Conservation (phyloP, 2,888 invertebrate genomes). For the Plagodis pulveraria region DNA sequence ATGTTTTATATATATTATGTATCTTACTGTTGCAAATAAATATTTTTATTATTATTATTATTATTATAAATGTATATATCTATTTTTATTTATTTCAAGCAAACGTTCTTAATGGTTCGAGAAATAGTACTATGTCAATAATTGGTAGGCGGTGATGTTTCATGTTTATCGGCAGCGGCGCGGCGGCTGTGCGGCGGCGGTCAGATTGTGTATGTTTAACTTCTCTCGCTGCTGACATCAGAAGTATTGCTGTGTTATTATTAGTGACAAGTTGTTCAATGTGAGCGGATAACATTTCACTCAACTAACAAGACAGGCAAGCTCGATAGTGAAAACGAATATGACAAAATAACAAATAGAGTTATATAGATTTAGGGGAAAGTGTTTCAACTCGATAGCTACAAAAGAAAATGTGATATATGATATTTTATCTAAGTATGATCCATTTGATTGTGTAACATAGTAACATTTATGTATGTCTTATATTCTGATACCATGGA, state of each 20-base stretch:
- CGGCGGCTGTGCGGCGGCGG: not conserved
- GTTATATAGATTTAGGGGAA: slow-evolving; percentile 9
- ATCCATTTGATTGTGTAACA: not conserved
- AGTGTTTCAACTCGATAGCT: slow-evolving; percentile 12
- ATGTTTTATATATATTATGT: no score
- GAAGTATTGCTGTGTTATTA: not conserved
- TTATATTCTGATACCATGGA: no score
- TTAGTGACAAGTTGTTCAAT: slow-evolving; percentile 5
- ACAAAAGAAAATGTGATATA: slow-evolving; percentile 3
- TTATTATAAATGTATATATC: no score
- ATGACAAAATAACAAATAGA: slow-evolving; percentile 24
- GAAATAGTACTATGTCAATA: no score
- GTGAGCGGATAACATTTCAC: slow-evolving; percentile 15
- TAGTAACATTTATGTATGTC: not conserved
- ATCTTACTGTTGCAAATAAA: no score
- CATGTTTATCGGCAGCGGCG: no score
- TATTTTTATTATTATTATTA: no score
- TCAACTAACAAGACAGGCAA: slow-evolving; percentile 20
- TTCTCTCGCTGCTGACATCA: not conserved
- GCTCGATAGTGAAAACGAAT: slow-evolving; percentile 17
- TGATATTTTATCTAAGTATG: not conserved
- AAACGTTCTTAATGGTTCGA: no score
- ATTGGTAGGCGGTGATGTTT: no score
- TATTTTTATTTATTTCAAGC: no score
- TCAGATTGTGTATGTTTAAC: not conserved